Evolutionary conservation across 2,113 vertebrate genomes (phyloP), one percentile per base, ranked within the genome.

Genomic region (Rhegmatorhina hoffmannsi): DNA sequence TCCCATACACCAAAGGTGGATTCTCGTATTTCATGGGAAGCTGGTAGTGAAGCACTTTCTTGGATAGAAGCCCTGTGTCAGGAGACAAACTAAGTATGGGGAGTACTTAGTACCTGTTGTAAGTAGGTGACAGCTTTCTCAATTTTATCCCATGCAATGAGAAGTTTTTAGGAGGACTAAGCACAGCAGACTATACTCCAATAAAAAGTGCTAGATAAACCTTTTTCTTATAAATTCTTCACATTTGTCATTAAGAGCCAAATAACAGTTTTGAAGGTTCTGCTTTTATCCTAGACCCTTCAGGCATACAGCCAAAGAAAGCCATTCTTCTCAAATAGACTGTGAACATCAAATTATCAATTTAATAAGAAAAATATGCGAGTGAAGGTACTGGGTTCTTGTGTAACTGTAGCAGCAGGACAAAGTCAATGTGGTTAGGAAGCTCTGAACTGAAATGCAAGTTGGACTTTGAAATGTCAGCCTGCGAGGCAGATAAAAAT

Each of bases 1-100:
- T 56, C 33, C 60, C 0, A 0, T 49, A 62, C 13, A 74, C 13
- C 11, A 31, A 31, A n/a, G 8, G 47, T 2, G n/a, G 26, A 72
- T 70, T 79, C 62, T 67, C 7, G 8, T 17, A 31, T 34, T 62
- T 85, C n/a, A 43, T 29, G 26, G 7, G 36, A 82, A 70, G 38
- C 52, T 79, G 28, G 23, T 46, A 47, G 19, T 74, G 60, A 67
- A 36, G 19, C 33, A 33, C 13, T 40, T 79, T 16, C 53, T 50
- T 55, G 28, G 46, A 68, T 13, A 79, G 36, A 78, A 82, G 28
- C 47, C 88, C n/a, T 53, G 7, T 9, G 4, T 26, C 31, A 68
- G 33, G 19, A 8, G 25, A 63, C 60, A 83, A 85, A 73, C 17
- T 23, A 75, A 46, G 13, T 36, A 58, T 62, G 17, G 8, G 21